These are phyloP conservation scores for Epinephelus cyanopodus DNA, from an alignment of 2,113 vertebrate genomes.

Conservation along the genomic window DNA sequence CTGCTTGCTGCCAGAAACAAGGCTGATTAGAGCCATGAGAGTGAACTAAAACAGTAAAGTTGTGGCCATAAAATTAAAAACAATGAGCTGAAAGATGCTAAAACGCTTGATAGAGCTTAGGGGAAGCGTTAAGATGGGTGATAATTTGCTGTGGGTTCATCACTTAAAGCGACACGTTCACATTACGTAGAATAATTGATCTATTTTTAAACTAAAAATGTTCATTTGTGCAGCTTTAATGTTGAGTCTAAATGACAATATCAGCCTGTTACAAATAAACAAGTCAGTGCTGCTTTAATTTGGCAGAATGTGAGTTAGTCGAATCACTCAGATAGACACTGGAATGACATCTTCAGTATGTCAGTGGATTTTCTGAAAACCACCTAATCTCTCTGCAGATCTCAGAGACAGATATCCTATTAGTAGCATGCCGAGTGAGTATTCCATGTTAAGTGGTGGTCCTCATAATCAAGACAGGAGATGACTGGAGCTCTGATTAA, in stretches of 20 bases:
- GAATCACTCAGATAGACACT: constrained; percentile 23
- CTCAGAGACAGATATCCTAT: constrained; percentile 63
- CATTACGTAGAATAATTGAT: not conserved
- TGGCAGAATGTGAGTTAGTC: constrained; percentile 3
- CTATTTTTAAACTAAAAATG: not conserved
- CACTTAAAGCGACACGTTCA: not conserved
- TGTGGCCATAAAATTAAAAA: not conserved
- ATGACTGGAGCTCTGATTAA: constrained; percentile 70
- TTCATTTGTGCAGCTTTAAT: constrained; percentile 2
- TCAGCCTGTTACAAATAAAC: not conserved
- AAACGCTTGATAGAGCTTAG: not conserved
- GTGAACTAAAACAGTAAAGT: not conserved
- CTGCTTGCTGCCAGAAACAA: not conserved
- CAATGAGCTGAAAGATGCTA: not conserved
- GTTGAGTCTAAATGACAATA: constrained; percentile 4
- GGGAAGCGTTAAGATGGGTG: not conserved
- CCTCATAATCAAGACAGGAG: constrained; percentile 71
- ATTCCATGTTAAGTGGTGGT: constrained; percentile 63
- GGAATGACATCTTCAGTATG: constrained; percentile 44
- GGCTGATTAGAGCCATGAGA: not conserved
- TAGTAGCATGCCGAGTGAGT: constrained; percentile 45
- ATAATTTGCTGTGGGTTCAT: not conserved
- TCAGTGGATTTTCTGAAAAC: constrained; percentile 53
- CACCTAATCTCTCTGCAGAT: constrained; percentile 55
- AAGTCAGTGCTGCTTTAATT: constrained; percentile 7